Base-by-base conservation (phyloP, 2,797 vertebrate species). In the Okamejei kenojei region DNA sequence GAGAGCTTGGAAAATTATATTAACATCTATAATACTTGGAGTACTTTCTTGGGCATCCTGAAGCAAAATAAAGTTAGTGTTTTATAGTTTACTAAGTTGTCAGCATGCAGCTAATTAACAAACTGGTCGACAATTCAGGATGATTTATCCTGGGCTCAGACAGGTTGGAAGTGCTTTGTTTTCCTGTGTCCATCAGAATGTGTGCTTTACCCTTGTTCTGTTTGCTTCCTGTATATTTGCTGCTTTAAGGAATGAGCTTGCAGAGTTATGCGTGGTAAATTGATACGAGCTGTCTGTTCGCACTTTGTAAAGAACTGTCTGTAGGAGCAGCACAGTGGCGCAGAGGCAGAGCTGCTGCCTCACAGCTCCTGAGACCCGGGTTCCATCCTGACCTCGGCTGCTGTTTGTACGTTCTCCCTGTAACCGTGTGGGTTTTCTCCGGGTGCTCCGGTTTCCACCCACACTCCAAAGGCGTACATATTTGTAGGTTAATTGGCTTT, bases 221-320 rank as follows among this genome's bases (percentile, higher is more conserved):
- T 7, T n/a, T 86, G 82, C n/a, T 86, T 86, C 58, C 58, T 65
- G 61, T 29, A n/a, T 86, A 86, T 63, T 84, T 86, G 82, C 82
- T 86, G 58, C 17, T 32, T 68, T 26, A n/a, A 63, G 7, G 29
- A 13, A 32, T 58, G 13, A 65, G 29, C 29, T 19, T 4, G 1
- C 9, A 58, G 45, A 63, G 5, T 63, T 29, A 15, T 65, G 2
- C 7, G 58, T 63, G 82, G 58, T 65, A n/a, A 13, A 58, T 86
- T 26, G 58, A 13, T 65, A 65, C 2, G 45, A 45, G 45, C 38
- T 38, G n/a, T n/a, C n/a, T n/a, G n/a, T n/a, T n/a, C n/a, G n/a
- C n/a, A n/a, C 38, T 45, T 45, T 45, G 38, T 45, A 45, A 45
- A 45, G 38, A 45, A 45, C 38, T 45, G 38, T 45, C 38, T 45